Base-by-base conservation (phyloP, 2,113 vertebrate genomes). In the Solenodon paradoxus region DNA sequence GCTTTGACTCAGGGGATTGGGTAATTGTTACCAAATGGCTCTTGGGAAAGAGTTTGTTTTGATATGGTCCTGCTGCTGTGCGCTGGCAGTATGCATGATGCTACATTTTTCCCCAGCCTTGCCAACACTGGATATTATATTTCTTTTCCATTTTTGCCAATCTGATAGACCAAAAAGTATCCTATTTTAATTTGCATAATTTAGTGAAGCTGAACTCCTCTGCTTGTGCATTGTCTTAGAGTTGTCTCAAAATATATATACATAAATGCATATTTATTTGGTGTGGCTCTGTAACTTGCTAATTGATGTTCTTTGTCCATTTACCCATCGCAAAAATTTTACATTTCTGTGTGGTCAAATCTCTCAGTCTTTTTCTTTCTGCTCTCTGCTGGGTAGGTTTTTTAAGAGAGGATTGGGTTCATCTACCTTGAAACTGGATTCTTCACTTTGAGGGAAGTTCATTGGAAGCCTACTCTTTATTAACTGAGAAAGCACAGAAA, bases 81-180 rank as follows among this genome's bases (percentile, higher is more conserved):
- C 15, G 2, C 75, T 75, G 81, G 77, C 79, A n/a, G 75, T 13
- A 9, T 8, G 1, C 32, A 12, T 51, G 26, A 35, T 16, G 10
- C 77, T 40, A 81, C 88, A 10, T 92, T 93, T 84, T 28, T 8
- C n/a, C 35, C 53, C 9, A n/a, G 38, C 47, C 17, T 55, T 84
- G 47, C 24, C 77, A 79, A 77, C 35, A 13, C 28, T 72, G 38
- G 47, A 57, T 87, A 9, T 59, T 69, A 13, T 68, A 69, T 90
- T 92, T 83, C 69, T 87, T 90, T 83, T 79, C 42, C n/a, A 12
- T 80, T 85, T 96, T 94, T 81, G 68, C 85, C 66, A 59, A 19
- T 77, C 57, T 57, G 64, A 40, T 59, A 55, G 80, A 32, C 45
- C 79, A 96, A 92, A 80, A 75, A 32, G 7, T 40, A 68, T 90